A percentile compares a stretch with the other conserved stretches of the same genome.
Evolutionary conservation across 92 coral and sea anemone genomes (phyloP).

Genomic region (Blastomussa wellsi): DNA sequence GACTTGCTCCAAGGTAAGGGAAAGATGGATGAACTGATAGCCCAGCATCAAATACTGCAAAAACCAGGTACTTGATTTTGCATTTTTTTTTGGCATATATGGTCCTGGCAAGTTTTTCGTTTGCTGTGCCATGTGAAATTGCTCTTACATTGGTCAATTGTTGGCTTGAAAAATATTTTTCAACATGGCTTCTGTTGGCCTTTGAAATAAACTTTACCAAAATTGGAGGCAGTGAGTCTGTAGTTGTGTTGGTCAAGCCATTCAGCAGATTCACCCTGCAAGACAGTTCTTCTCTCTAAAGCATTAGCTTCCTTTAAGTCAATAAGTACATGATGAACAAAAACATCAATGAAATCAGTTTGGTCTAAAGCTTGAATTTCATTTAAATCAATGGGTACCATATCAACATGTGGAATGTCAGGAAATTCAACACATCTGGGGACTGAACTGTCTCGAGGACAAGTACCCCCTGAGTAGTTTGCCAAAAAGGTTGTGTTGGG

Average conservation of each 20-base stretch:
- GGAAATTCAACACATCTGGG: neutral
- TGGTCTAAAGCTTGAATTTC: neutral
- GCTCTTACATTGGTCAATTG: conserved; percentile 53
- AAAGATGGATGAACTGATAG: too few relatives aligned
- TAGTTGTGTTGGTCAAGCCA: conserved; percentile 46
- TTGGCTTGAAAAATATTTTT: conserved; percentile 41
- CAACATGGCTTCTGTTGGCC: conserved; percentile 42
- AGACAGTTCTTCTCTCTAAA: conserved; percentile 46
- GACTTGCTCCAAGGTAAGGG: too few relatives aligned
- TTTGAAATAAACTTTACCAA: conserved; percentile 50
- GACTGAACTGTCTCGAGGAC: neutral
- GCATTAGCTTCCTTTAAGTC: conserved; percentile 36
- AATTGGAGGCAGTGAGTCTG: conserved; percentile 60
- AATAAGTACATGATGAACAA: neutral
- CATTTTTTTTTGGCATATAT: conserved; percentile 37
- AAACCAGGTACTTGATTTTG: conserved; percentile 3
- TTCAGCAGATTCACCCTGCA: too few relatives aligned
- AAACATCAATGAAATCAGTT: neutral
- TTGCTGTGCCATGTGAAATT: conserved; percentile 51
- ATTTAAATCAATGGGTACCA: neutral
- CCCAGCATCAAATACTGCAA: too few relatives aligned
- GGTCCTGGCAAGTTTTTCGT: conserved; percentile 45
- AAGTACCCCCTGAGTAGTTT: neutral
- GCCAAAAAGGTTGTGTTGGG: conserved; percentile 48
- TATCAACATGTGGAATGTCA: neutral